Base-by-base conservation (phyloP, 2,797 vertebrate genomes). In the Leptatherina wallacei region DNA sequence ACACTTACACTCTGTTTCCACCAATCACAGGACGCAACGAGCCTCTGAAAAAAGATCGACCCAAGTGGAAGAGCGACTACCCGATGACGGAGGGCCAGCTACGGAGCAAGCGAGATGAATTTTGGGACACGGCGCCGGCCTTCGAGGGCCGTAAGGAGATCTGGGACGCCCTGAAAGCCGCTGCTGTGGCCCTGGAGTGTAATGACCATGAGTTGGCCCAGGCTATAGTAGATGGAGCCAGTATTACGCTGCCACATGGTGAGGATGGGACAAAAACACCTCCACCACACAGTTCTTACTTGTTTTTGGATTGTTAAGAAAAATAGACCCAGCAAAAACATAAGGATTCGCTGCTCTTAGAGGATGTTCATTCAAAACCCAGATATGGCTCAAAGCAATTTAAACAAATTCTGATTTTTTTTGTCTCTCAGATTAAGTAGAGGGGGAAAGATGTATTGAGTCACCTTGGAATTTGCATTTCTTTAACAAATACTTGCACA, bases 81-180 rank as follows among this genome's bases (percentile, higher is more conserved):
- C 98, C 98, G 0, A 99, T 99, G 98, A 99, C 98, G 0, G 98
- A 98, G 0, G 98, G 98, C 12, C 98, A 99, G 91, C 94, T 99
- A 58, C 95, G 98, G 73, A 99, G 98, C 92, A 99, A 99, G 82
- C 88, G 98, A 32, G 98, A 99, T 0, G 98, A 99, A 80, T 99
- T 99, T 88, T 99, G 98, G 98, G 98, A 99, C 91, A 99, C 98
- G 0, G 98, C 98, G 0, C 98, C 98, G 0, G 98, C 98, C 62
- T 99, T 99, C 0, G 98, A 99, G 87, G 98, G 98, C 44, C 97
- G 98, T 30, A 99, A 98, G 84, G 98, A 99, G 94, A 99, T 99
- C 93, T 99, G 98, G 98, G 98, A 99, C 0, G 98, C 98, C 36
- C 94, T 99, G 77, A 99, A 98, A 88, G 98, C 98, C 0, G 98